Evolutionary conservation across 2,113 vertebrate genomes (phyloP).

Genomic region (Plestiodon gilberti): DNA sequence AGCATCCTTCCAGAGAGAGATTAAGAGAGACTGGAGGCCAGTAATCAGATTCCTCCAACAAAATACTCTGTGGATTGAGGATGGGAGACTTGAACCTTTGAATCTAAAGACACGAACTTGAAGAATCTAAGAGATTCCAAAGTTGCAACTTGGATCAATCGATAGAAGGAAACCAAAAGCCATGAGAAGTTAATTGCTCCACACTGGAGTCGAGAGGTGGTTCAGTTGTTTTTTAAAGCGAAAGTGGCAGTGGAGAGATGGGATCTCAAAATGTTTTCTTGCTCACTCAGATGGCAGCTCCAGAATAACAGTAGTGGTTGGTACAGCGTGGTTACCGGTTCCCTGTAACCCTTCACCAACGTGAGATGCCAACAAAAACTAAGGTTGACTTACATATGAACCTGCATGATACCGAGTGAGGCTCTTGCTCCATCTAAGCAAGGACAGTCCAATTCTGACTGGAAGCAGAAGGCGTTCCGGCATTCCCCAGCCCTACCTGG

Average conservation of each 20-base stretch:
- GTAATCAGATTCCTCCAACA: background rate
- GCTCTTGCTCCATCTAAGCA: too few species aligned
- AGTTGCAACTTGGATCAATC: background rate
- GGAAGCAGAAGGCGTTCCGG: too few species aligned
- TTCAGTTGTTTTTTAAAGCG: background rate
- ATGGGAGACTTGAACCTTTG: background rate
- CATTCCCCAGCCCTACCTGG: too few species aligned
- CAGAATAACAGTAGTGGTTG: background rate
- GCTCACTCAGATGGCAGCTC: background rate
- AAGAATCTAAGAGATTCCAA: background rate
- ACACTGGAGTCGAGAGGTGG: rapidly evolving
- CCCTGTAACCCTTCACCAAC: too few species aligned
- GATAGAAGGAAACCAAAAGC: background rate
- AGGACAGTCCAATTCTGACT: too few species aligned
- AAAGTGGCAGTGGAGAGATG: background rate
- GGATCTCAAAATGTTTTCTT: background rate
- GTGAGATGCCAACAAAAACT: background rate
- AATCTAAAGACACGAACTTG: background rate
- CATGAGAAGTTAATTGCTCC: background rate
- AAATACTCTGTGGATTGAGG: background rate
- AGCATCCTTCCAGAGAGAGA: background rate
- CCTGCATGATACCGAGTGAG: too few species aligned
- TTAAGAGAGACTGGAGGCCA: too few species aligned
- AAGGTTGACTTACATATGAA: too few species aligned
- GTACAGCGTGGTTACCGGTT: background rate